phyloP scores from a whole-genome alignment of 2,113 vertebrate genomes.

The Podocnemis expansa region DNA sequence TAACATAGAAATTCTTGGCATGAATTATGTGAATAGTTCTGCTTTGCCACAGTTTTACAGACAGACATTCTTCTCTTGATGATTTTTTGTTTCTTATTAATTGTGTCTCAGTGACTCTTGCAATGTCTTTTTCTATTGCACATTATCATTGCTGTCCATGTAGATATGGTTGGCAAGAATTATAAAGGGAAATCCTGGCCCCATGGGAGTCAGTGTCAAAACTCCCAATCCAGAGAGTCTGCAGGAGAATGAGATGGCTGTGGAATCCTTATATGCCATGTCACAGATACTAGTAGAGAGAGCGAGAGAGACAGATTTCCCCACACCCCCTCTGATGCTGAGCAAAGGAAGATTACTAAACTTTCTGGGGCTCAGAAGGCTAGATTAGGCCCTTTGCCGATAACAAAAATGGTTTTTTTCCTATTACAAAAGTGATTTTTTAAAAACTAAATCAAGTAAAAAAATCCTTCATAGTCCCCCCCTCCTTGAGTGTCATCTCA shows the following conservation, averaged over 20 bases:
- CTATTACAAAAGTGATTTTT: background rate
- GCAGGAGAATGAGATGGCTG: background rate
- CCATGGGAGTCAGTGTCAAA: background rate
- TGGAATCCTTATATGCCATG: background rate
- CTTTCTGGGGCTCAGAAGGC: background rate
- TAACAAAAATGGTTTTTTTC: background rate
- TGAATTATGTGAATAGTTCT: background rate
- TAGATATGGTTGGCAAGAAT: background rate
- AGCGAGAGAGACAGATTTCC: too few relatives aligned
- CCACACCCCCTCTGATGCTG: background rate
- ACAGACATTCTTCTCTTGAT: background rate
- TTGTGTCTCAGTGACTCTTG: background rate
- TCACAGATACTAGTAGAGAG: too few relatives aligned
- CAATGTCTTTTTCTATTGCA: background rate
- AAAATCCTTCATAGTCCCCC: background rate
- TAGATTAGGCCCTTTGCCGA: background rate
- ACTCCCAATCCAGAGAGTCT: background rate
- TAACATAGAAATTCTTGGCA: background rate
- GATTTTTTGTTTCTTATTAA: background rate
- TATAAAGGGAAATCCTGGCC: background rate
- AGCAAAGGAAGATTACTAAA: background rate
- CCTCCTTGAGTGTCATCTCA: slow-evolving; percentile 45
- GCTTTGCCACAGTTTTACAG: background rate
- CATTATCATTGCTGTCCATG: background rate
- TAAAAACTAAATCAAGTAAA: background rate